Percentiles rank a stretch among this genome's conserved stretches.
These are phyloP conservation scores for Tubulanus polymorphus DNA, from an alignment of 2,888 invertebrate genomes.

Conservation along the genomic window DNA sequence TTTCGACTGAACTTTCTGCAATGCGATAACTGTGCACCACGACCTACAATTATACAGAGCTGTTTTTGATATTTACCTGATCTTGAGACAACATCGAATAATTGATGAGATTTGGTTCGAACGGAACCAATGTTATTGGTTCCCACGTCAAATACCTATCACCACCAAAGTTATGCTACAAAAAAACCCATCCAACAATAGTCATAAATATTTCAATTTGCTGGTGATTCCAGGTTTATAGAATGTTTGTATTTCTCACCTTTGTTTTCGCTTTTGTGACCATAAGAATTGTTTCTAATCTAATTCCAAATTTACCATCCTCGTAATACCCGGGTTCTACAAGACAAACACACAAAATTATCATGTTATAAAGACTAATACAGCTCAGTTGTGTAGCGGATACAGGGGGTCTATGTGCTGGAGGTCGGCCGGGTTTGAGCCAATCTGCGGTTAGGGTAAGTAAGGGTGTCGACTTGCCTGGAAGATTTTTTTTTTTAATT, in stretches of 20 bases:
- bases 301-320: conserved; percentile 79
- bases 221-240: not conserved
- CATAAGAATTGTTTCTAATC: conserved; percentile 68
- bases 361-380: too few relatives aligned
- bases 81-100: conserved; percentile 28
- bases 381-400: too few relatives aligned
- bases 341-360: too few relatives aligned
- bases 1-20: too few relatives aligned
- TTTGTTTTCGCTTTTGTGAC: conserved; percentile 32
- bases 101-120: conserved; percentile 46
- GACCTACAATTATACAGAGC: too few relatives aligned
- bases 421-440: too few relatives aligned
- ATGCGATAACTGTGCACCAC: too few relatives aligned
- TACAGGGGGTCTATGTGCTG: too few relatives aligned
- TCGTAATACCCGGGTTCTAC: conserved; percentile 81
- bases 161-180: conserved; percentile 19
- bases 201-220: conserved; percentile 2
- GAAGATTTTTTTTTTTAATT: too few relatives aligned
- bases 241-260: conserved; percentile 22
- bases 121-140: conserved; percentile 47
- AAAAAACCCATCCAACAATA: not conserved
- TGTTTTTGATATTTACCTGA: conserved; percentile 39
- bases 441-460: too few relatives aligned
- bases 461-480: too few relatives aligned
- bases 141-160: conserved; percentile 37